Evolutionary conservation across 2,888 invertebrate species (phyloP), one percentile per base, ranked within the genome.

Genomic region (Patella ulyssiponensis): DNA sequence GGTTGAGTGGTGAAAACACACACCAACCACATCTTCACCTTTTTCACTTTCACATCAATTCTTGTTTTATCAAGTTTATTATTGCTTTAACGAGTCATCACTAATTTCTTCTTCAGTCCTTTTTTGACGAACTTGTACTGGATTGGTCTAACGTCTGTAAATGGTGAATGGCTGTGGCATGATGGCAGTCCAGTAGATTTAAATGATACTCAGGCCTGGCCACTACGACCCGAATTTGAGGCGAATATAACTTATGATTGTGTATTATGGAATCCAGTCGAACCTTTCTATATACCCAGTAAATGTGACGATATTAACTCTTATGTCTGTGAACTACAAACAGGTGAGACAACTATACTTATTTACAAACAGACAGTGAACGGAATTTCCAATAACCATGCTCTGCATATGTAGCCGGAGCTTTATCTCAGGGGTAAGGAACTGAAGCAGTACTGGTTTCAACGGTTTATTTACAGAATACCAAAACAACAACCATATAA

Each of bases 91-190:
- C 33, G 7, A 33, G 33, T 44, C 44, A 44, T 44, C 5, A 44
- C 44, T 44, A 44, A 44, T 44, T 44, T 44, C 44, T 9, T 44
- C 9, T 64, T 64, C 64, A 64, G 64, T 64, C 23, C 64, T 12
- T 64, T 64, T 64, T 64, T 64, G 23, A 4, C 20, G 20, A n/a
- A 64, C 23, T 64, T 64, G 20, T 64, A 64, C 14, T 64, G 64
- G 64, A 64, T 23, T 64, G 64, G 64, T 0, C 14, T 71, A 17
- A 74, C 58, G 71, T 33, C 44, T 44, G 75, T 53, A 2, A n/a
- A 15, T 12, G 69, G 53, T 9, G 23, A 33, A 33, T 71, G 74
- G 77, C 27, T 12, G 5, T 78, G 77, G 77, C 52, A 53, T 17
- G 64, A 74, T 27, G 77, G 77, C 2, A 20, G 44, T 44, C 5